A percentile compares a stretch with the other conserved stretches of the same genome.
Evolutionary conservation across 35 echinoderm and acorn worm species (phyloP).

Genomic region (Apostichopus parvimensis): DNA sequence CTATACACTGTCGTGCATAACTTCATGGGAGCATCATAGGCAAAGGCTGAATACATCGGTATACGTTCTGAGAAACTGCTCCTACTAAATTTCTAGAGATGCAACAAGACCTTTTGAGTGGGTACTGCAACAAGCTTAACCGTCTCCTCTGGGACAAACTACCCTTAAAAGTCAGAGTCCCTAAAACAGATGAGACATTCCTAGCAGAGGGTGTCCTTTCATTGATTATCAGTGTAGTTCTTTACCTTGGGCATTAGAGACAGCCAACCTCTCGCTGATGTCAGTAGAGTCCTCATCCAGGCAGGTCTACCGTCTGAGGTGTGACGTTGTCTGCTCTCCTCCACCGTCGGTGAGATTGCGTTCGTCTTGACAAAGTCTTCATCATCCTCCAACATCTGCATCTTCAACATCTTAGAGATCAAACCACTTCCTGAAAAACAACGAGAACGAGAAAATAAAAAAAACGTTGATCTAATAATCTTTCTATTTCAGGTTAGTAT

Average conservation of each 20-base stretch:
- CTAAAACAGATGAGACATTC: too few relatives aligned
- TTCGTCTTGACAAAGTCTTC: conserved; percentile 67
- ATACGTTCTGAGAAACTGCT: too few relatives aligned
- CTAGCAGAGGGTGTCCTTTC: too few relatives aligned
- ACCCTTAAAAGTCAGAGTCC: too few relatives aligned
- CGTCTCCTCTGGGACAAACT: too few relatives aligned
- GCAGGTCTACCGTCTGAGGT: conserved; percentile 89
- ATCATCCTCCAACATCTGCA: conserved; percentile 91
- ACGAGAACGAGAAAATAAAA: neutral
- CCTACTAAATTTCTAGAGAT: too few relatives aligned
- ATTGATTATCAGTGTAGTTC: too few relatives aligned
- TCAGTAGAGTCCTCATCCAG: conserved; percentile 93
- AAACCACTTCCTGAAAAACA: conserved; percentile 67
- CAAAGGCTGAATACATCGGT: too few relatives aligned
- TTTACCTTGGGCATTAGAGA: conserved; percentile 91
- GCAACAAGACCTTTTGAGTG: too few relatives aligned
- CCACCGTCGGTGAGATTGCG: conserved; percentile 27
- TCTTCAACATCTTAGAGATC: conserved; percentile 96
- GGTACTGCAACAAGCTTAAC: too few relatives aligned
- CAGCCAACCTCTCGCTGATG: conserved; percentile 81
- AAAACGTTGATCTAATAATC: neutral
- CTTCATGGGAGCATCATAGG: too few relatives aligned
- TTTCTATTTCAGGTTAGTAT: neutral
- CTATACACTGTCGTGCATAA: too few relatives aligned
- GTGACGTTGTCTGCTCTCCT: conserved; percentile 57